Conservation (phyloP, 2,888 invertebrate species). For the Trachelus stipa region DNA sequence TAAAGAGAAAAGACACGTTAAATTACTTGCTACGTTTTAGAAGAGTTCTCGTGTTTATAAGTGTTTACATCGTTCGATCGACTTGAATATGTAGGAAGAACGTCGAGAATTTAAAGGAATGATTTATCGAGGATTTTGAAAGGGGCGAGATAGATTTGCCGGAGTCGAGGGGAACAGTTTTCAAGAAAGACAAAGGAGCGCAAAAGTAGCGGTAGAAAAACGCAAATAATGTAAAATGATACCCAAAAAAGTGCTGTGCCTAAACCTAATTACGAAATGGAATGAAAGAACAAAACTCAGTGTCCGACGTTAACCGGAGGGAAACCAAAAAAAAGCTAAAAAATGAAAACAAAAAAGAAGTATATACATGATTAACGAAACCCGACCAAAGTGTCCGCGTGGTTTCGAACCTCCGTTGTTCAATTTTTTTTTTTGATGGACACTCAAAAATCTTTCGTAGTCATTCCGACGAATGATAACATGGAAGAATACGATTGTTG, state of each 20-base stretch:
- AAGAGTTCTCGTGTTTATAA: neutral
- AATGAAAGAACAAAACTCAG: neutral
- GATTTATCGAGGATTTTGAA: neutral
- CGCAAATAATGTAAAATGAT: neutral
- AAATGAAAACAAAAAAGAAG: constrained; percentile 12
- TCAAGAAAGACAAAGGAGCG: constrained; percentile 2
- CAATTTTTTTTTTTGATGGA: constrained; percentile 22
- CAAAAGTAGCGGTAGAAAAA: neutral
- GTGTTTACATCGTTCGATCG: neutral
- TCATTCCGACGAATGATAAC: constrained; percentile 31
- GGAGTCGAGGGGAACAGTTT: neutral
- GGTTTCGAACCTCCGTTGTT: constrained; percentile 15
- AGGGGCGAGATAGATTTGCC: neutral
- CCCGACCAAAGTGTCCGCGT: constrained; percentile 22
- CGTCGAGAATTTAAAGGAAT: neutral
- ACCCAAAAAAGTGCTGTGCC: constrained; percentile 35
- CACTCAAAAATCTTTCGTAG: constrained; percentile 31
- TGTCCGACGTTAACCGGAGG: constrained; percentile 11
- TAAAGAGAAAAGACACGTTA: neutral
- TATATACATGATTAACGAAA: constrained; percentile 16
- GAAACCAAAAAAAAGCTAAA: neutral
- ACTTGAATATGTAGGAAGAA: neutral
- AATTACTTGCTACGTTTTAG: neutral
- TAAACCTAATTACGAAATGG: constrained; percentile 27
- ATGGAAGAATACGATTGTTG: neutral